phyloP scores from a whole-genome alignment of 2,113 vertebrate species.

The Parus major region DNA sequence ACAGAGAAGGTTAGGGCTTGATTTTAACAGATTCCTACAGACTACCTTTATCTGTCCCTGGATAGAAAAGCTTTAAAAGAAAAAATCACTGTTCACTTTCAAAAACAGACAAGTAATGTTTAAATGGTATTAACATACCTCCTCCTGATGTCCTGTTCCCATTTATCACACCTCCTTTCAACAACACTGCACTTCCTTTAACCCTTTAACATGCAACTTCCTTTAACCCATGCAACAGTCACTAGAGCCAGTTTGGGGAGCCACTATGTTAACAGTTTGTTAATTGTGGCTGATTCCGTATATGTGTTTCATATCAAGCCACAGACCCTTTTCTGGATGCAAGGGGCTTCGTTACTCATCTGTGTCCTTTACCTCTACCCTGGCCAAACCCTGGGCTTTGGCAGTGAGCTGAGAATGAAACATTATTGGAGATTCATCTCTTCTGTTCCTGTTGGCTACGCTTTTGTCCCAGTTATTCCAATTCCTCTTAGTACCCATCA shows the following conservation, averaged over 20 bases:
- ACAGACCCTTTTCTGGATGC: neutral
- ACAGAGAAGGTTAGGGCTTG: conserved; percentile 8
- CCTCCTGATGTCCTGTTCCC: neutral
- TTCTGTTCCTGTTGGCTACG: neutral
- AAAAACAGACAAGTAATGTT: neutral
- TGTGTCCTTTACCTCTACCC: neutral
- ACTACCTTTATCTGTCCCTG: neutral
- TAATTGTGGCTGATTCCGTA: neutral
- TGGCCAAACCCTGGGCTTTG: neutral
- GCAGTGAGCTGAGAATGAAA: neutral
- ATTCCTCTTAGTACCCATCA: neutral
- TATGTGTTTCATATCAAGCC: neutral
- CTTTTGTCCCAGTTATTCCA: neutral
- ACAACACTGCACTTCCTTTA: neutral
- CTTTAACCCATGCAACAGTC: neutral
- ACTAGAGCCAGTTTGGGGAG: neutral
- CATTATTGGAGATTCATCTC: neutral
- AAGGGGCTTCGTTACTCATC: neutral
- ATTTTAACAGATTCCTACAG: conserved; percentile 43
- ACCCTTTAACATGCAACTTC: neutral
- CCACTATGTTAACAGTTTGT: neutral
- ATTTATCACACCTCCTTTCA: neutral
- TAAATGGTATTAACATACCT: neutral
- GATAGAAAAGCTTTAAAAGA: neutral
- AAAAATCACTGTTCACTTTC: conserved; percentile 24